phyloP scores from a whole-genome alignment of 2,797 vertebrate genomes.

The Zalophus californianus region DNA sequence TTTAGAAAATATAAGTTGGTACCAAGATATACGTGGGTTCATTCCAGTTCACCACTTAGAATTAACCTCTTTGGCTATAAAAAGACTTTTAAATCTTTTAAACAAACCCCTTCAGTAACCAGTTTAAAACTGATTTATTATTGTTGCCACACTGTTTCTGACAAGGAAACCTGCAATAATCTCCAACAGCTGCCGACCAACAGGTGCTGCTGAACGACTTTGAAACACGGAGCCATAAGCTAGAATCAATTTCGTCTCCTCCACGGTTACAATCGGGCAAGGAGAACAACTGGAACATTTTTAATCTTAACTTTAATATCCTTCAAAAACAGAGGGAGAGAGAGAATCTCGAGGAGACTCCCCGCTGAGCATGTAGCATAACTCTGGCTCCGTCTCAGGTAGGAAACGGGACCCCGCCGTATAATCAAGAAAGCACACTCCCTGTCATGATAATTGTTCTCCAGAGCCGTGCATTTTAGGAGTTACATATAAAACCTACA shows the following conservation, averaged over 20 bases:
- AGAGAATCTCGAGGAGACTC: too few species aligned
- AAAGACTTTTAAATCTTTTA: conserved; percentile 57
- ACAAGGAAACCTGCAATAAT: conserved; percentile 82
- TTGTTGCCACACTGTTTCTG: conserved; percentile 62
- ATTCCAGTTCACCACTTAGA: conserved; percentile 65
- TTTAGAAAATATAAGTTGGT: conserved; percentile 6
- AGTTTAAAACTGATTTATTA: conserved; percentile 80
- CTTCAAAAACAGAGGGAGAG: conserved; percentile 74
- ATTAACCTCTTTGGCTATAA: conserved; percentile 63
- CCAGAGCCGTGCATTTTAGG: conserved; percentile 68
- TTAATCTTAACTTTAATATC: conserved; percentile 82
- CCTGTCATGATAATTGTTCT: conserved; percentile 65
- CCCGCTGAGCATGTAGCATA: too few species aligned
- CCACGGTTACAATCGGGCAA: conserved; percentile 58
- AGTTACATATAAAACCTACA: conserved; percentile 69
- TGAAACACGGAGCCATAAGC: conserved; percentile 61
- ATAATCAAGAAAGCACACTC: conserved; percentile 74
- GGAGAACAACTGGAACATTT: conserved; percentile 76
- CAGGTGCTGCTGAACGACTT: conserved; percentile 71
- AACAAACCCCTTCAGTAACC: conserved; percentile 41
- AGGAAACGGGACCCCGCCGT: conserved; percentile 43
- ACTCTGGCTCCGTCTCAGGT: neutral
- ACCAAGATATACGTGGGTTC: neutral
- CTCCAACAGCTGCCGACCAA: conserved; percentile 80
- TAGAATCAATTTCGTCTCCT: conserved; percentile 77